These are phyloP conservation scores for Nothobranchius furzeri DNA, from an alignment of 2,113 vertebrate species.

Conservation along the genomic window DNA sequence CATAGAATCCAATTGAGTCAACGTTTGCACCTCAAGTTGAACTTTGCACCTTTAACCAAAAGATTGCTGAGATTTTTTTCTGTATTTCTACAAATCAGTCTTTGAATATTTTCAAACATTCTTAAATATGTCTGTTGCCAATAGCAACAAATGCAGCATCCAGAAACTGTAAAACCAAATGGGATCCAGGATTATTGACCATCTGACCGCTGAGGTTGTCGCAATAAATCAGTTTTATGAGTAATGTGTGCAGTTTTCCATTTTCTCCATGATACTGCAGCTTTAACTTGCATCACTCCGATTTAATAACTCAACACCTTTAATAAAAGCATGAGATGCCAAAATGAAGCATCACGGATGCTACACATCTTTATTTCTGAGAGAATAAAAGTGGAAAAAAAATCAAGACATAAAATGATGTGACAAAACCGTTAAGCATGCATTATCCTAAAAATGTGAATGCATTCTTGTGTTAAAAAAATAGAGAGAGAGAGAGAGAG, in stretches of 20 bases:
- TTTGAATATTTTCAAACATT: background rate
- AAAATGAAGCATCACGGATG: slow-evolving; percentile 24
- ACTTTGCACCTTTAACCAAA: slow-evolving; percentile 10
- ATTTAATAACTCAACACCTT: slow-evolving; percentile 47
- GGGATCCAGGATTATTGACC: slow-evolving; percentile 55
- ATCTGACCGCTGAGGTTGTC: slow-evolving; percentile 43
- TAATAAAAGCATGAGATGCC: slow-evolving; percentile 17
- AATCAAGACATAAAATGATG: background rate
- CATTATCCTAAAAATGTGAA: background rate
- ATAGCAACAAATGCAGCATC: slow-evolving; percentile 23
- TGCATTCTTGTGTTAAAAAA: background rate
- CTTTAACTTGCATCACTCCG: slow-evolving; percentile 32
- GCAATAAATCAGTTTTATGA: slow-evolving; percentile 59
- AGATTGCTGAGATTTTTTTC: background rate
- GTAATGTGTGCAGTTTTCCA: slow-evolving; percentile 44
- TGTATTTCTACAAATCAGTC: background rate
- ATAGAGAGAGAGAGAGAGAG: background rate
- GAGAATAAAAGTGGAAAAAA: background rate
- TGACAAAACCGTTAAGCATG: background rate
- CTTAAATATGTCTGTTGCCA: slow-evolving; percentile 9
- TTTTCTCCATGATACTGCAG: slow-evolving; percentile 18
- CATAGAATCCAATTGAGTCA: slow-evolving; percentile 10
- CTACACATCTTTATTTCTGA: slow-evolving; percentile 2
- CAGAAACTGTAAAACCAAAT: slow-evolving; percentile 25
- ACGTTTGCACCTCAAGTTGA: slow-evolving; percentile 15